These are phyloP conservation scores for Spinus pinus DNA, from an alignment of 2,797 vertebrate genomes.

Conservation along the genomic window DNA sequence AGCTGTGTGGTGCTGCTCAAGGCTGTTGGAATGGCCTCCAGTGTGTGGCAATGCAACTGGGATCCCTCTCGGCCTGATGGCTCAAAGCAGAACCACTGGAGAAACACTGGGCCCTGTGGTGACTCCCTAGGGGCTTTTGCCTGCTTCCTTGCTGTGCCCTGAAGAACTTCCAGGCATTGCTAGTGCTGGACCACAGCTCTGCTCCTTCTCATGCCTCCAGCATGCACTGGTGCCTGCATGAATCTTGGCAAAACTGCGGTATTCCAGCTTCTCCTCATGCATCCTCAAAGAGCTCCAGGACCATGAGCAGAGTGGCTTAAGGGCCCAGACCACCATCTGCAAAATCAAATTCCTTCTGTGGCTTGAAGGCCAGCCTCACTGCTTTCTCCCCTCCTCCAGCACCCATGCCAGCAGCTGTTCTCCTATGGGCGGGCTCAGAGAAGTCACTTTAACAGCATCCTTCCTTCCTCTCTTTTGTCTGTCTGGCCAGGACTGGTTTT, in stretches of 20 bases:
- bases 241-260: background rate
- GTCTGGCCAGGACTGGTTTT: background rate
- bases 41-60: background rate
- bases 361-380: background rate
- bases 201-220: background rate
- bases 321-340: background rate
- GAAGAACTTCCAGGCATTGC: background rate
- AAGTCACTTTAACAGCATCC: background rate
- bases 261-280: rapidly evolving
- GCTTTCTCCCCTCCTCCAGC: background rate
- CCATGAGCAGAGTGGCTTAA: background rate
- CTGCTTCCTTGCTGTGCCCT: background rate
- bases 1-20: background rate
- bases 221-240: background rate
- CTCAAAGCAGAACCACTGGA: background rate
- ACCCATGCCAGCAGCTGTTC: rapidly evolving
- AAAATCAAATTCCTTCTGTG: background rate
- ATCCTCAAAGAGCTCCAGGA: background rate
- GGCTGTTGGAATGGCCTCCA: background rate
- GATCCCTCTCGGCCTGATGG: too few species aligned
- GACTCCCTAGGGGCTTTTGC: background rate
- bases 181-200: background rate
- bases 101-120: rapidly evolving
- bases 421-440: background rate
- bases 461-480: background rate